Percentiles rank a stretch among this genome's conserved stretches.
These are phyloP conservation scores for Porites lobata DNA, from an alignment of 92 coral and sea anemone species.

Conservation along the genomic window DNA sequence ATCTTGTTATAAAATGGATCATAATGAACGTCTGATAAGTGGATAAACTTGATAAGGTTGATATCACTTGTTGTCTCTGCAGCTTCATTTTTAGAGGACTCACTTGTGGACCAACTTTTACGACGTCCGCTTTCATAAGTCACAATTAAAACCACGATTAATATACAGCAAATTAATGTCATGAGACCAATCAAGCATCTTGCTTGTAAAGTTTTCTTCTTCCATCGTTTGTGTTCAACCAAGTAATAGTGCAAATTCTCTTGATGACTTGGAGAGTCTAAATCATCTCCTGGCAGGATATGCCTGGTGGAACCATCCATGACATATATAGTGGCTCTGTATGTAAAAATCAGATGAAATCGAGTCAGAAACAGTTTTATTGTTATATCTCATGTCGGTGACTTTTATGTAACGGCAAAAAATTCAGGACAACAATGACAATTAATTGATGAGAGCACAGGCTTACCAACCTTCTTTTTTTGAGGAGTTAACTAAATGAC, in stretches of 20 bases:
- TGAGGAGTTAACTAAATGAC: too few species aligned
- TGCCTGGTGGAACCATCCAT: too few species aligned
- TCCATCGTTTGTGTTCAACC: slow-evolving; percentile 58
- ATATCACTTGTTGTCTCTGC: neutral
- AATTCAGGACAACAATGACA: too few species aligned
- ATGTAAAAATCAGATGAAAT: too few species aligned
- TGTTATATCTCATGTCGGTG: too few species aligned
- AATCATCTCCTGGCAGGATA: too few species aligned
- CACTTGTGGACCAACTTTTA: neutral
- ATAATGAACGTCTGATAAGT: slow-evolving; percentile 87
- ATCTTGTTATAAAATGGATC: slow-evolving; percentile 78
- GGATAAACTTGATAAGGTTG: slow-evolving; percentile 69
- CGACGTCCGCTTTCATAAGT: slow-evolving; percentile 65
- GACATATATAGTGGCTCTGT: too few species aligned
- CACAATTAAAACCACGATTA: slow-evolving; percentile 72
- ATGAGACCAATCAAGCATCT: slow-evolving; percentile 57
- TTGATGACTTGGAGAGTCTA: too few species aligned
- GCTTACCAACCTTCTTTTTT: too few species aligned
- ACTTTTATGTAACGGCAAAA: too few species aligned
- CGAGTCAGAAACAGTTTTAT: too few species aligned
- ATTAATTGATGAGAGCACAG: too few species aligned
- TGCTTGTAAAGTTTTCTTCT: slow-evolving; percentile 73
- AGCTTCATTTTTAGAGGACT: neutral
- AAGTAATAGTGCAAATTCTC: neutral
- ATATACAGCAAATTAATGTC: slow-evolving; percentile 59